Evolutionary conservation across 2,888 invertebrate species (phyloP), one percentile per base, ranked within the genome.

Genomic region (Microctonus brassicae): DNA sequence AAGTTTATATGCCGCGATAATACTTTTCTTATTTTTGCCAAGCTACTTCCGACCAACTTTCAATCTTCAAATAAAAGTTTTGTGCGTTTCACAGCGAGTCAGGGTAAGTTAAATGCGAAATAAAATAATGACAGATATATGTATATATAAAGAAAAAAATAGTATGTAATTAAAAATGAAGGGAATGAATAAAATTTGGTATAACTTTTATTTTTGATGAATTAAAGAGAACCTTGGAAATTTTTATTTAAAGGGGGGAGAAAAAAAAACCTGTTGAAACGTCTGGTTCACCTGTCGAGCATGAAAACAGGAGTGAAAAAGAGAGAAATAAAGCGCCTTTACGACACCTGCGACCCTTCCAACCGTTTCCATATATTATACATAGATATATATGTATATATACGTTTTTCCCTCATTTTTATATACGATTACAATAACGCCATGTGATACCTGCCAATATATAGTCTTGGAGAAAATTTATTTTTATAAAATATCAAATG

Each of bases 211-310:
- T 62, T 62, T 24, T 24, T 24, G 11, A 6, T 39, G 13, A 24
- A 36, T 62, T 62, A 24, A 42, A 24, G 42, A 62, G 39, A 39
- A 42, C 17, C 61, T 39, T 22, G 24, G n/a, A n/a, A 62, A 39
- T 62, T 22, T 42, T 13, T 36, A 24, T 62, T 62, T 11, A 57
- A 63, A 24, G 34, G 33, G 33, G 33, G 58, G 9, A 4, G 36
- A 53, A 61, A 69, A 55, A 69, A 63, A 70, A 64, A 58, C 64
- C 64, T 58, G 58, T 72, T 66, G 70, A 65, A 68, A 62, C 52
- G 52, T 70, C 69, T 63, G 52, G 57, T 63, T 68, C 76, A 74
- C 76, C 74, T 74, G 74, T 69, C 69, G 67, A 33, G 60, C 47
- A 39, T 47, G 34, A 17, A 55, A 67, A 62, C 52, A 24, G 65